Conservation (phyloP, 2,888 invertebrate species). For the Nebria salina region DNA sequence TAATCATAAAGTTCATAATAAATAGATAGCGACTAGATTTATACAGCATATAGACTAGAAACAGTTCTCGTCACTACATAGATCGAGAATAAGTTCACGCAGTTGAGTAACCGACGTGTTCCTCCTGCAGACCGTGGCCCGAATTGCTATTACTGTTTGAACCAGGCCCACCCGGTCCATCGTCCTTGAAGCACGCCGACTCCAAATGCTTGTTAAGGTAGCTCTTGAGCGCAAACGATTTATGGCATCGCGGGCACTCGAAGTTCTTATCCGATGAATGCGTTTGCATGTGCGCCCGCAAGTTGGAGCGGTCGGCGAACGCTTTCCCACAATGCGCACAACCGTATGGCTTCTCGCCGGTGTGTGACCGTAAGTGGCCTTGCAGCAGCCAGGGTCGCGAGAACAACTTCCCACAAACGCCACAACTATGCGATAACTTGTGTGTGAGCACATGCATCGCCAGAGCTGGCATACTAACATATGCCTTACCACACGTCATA, state of each 20-base stretch:
- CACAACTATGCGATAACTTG: slow-evolving; percentile 90
- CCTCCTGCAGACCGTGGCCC: neutral
- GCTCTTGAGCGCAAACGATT: slow-evolving; percentile 92
- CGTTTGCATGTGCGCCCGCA: slow-evolving; percentile 94
- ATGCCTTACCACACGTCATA: slow-evolving; percentile 93
- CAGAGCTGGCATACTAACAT: slow-evolving; percentile 96
- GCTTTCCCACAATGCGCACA: slow-evolving; percentile 95
- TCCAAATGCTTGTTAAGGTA: slow-evolving; percentile 95
- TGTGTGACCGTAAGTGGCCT: slow-evolving; percentile 88
- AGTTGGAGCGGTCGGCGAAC: slow-evolving; percentile 92
- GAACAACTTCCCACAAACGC: slow-evolving; percentile 93
- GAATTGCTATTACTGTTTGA: neutral
- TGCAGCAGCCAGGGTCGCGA: slow-evolving; percentile 95
- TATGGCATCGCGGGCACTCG: slow-evolving; percentile 87
- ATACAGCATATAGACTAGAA: slow-evolving; percentile 46
- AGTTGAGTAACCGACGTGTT: slow-evolving; percentile 10
- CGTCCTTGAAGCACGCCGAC: slow-evolving; percentile 84
- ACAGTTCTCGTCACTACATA: slow-evolving; percentile 25
- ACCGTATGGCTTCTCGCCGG: slow-evolving; percentile 92
- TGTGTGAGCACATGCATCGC: slow-evolving; percentile 94
- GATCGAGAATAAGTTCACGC: slow-evolving; percentile 28
- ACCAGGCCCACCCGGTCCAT: slow-evolving; percentile 51
- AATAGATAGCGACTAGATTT: slow-evolving; percentile 44
- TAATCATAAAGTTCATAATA: slow-evolving; percentile 39
- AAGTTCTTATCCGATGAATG: slow-evolving; percentile 92